These are phyloP conservation scores for Euphydryas editha DNA, from an alignment of 2,888 invertebrate species.

Conservation along the genomic window DNA sequence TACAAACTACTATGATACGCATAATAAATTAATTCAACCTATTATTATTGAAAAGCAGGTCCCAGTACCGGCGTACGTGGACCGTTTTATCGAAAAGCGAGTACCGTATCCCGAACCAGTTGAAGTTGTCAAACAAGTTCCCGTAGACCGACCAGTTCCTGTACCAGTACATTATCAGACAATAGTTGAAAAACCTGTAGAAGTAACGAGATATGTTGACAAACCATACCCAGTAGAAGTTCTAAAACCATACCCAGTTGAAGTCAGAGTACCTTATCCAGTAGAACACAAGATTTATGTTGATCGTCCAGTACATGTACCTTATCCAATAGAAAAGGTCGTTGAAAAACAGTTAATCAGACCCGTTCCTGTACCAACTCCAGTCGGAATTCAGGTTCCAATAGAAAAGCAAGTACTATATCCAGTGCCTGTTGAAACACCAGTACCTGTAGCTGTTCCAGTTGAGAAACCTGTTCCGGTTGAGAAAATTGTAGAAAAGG, in stretches of 20 bases:
- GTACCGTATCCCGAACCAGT: slow-evolving; percentile 72
- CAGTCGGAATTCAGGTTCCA: slow-evolving; percentile 62
- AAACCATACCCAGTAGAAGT: slow-evolving; percentile 84
- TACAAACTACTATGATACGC: slow-evolving; percentile 54
- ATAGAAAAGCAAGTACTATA: slow-evolving; percentile 68
- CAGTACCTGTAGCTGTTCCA: slow-evolving; percentile 68
- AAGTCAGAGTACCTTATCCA: slow-evolving; percentile 78
- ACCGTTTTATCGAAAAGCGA: slow-evolving; percentile 73
- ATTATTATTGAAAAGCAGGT: slow-evolving; percentile 77
- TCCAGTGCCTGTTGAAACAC: slow-evolving; percentile 72
- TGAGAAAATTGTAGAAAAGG: slow-evolving; percentile 73
- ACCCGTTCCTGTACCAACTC: slow-evolving; percentile 70
- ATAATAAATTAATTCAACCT: slow-evolving; percentile 71
- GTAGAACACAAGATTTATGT: slow-evolving; percentile 81
- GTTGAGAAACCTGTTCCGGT: slow-evolving; percentile 69
- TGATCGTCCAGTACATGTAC: slow-evolving; percentile 76
- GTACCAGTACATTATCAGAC: slow-evolving; percentile 78
- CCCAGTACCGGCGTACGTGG: slow-evolving; percentile 74
- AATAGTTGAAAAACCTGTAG: slow-evolving; percentile 80
- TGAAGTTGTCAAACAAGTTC: slow-evolving; percentile 62
- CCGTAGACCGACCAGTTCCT: slow-evolving; percentile 73
- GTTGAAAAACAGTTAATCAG: slow-evolving; percentile 79
- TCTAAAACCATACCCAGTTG: slow-evolving; percentile 79
- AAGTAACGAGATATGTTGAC: slow-evolving; percentile 79
- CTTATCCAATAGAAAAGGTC: slow-evolving; percentile 77